Evolutionary conservation across 2,797 vertebrate genomes (phyloP), one percentile per base, ranked within the genome.

Genomic region (Falco columbarius): DNA sequence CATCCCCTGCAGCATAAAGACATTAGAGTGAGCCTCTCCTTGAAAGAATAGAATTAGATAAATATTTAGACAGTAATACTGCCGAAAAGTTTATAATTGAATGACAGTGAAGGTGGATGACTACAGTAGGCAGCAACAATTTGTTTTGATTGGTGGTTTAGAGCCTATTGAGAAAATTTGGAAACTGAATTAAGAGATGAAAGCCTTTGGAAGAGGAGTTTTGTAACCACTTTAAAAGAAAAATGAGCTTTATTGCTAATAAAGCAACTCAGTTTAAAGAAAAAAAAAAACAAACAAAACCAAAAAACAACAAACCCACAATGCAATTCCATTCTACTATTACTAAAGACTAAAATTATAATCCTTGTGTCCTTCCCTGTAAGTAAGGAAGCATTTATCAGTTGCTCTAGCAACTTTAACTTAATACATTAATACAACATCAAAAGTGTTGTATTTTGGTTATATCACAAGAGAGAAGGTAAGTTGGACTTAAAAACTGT

Each of bases 141-240:
- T 85, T 82, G 12, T 70, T 95, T 89, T 73, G 10, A 20, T 71
- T 65, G 24, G 56, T 71, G 29, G 40, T 49, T 93, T 88, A 91
- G 6, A 95, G 23, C 44, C 49, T 81, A 71, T 42, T 81, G 72
- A 90, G 82, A 91, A 93, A 94, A 95, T 68, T 6, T 52, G 15
- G 29, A 90, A 95, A 93, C 51, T 65, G 23, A 86, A 71, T 90
- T 91, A 88, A 73, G 80, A 90, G 44, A 83, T 90, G 21, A 88
- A 95, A 94, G 82, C 49, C 61, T 77, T 74, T 74, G 26, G 72
- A 89, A 84, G 47, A 80, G 17, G 59, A 94, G n/a, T 36, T 74
- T 76, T 62, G 14, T 59, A 89, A 89, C 14, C 27, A 67, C 52
- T 82, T 79, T 63, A 85, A 89, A 68, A 85, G 55, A 82, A 89